Evolutionary conservation across 2,113 vertebrate genomes (phyloP), one percentile per base, ranked within the genome.

Genomic region (Pionites leucogaster): DNA sequence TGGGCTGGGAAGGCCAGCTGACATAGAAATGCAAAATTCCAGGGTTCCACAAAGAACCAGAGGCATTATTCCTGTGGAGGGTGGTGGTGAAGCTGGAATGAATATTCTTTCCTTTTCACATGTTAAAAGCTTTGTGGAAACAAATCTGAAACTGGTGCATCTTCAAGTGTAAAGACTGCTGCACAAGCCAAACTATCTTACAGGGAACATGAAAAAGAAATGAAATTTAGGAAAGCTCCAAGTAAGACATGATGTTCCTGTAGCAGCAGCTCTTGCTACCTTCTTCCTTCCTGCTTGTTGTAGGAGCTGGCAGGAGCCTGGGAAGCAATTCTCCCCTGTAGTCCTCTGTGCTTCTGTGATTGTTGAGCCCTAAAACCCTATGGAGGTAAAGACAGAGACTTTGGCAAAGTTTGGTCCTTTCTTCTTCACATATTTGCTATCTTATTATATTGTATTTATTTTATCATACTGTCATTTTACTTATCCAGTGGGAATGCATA

Each of bases 1-100:
- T 0, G 1, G 49, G 87, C 87, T 92, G 60, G 68, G 85, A 55
- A 76, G 76, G 75, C 68, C 87, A 70, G 79, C 64, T 90, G 88
- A 80, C 85, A 95, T 16, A 71, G 85, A 95, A 92, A 92, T 93
- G 94, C 85, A 95, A 71, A 95, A 94, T 95, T 90, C 92, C 92
- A 60, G 27, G 0, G 35, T n/a, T 75, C 11, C 22, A 64, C 39
- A 60, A 25, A 52, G 70, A 57, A 82, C 16, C 37, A n/a, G 68
- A 87, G 78, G 59, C 49, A 41, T 24, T 53, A 31, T 59, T 49
- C 37, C 3, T 68, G 41, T 23, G 17, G n/a, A n/a, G 41, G 14
- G 11, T 59, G 11, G 29, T 11, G 27, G 7, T 29, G n/a, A n/a
- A 89, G 62, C 31, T 5, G 1, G n/a, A 67, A 75, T 69, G 63